These are phyloP conservation scores for Aphrocallistes beatrix DNA, from an alignment of 37 sponge, comb jelly and placozoan genomes.

Conservation along the genomic window DNA sequence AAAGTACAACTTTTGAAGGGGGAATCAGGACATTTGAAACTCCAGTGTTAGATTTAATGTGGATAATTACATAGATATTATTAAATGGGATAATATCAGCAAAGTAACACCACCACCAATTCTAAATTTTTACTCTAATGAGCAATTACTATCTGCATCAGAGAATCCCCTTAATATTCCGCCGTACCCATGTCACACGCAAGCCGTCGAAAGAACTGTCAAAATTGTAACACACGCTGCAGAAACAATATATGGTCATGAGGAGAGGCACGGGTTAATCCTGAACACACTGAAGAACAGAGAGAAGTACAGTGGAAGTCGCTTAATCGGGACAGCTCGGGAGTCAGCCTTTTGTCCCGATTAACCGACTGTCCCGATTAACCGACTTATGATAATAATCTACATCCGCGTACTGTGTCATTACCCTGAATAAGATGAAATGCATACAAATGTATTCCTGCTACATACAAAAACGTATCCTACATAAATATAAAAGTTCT, in stretches of 20 bases:
- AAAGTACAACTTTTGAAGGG: not conserved
- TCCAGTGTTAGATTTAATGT: not conserved
- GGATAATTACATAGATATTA: not conserved
- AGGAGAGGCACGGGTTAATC: not conserved
- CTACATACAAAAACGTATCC: too few species aligned
- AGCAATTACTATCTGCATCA: not conserved
- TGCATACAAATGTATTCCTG: too few species aligned
- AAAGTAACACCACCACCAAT: not conserved
- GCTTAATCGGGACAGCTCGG: too few species aligned
- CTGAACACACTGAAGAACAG: not conserved
- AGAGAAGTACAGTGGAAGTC: too few species aligned
- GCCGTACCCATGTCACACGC: too few species aligned
- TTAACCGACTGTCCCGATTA: too few species aligned
- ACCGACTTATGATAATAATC: too few species aligned
- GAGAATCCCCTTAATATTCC: not conserved
- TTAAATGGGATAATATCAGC: not conserved
- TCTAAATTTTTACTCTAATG: not conserved
- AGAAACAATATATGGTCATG: not conserved
- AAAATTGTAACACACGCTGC: not conserved
- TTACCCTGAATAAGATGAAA: too few species aligned
- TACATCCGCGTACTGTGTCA: too few species aligned
- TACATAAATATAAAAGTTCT: too few species aligned
- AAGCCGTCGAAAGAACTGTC: not conserved
- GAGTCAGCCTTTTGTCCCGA: too few species aligned
- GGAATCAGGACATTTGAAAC: not conserved